phyloP scores from a whole-genome alignment of 2,888 invertebrate species.

The Morpho deidamia region DNA sequence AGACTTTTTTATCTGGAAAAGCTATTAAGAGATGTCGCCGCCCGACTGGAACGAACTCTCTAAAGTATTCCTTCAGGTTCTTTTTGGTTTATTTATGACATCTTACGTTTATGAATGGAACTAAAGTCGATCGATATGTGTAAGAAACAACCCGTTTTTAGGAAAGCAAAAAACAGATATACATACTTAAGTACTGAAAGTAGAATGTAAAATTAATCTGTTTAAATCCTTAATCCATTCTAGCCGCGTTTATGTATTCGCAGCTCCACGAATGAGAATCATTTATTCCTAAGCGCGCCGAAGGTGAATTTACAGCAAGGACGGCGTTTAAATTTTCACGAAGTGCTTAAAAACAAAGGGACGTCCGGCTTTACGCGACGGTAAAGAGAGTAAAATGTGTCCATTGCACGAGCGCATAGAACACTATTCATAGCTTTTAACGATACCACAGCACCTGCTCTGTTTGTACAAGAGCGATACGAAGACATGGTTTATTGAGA shows the following conservation, averaged over 20 bases:
- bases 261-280: background rate
- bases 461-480: conserved; percentile 8
- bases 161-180: no score
- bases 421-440: conserved; percentile 40
- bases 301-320: conserved; percentile 53
- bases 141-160: no score
- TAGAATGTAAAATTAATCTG: no score
- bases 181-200: no score
- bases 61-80: no score
- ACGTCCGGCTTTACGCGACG: conserved; percentile 54
- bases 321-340: conserved; percentile 67
- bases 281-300: conserved; percentile 6
- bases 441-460: conserved; percentile 47
- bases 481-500: background rate
- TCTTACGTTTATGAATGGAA: no score
- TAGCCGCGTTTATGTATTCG: background rate
- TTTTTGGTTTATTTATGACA: no score
- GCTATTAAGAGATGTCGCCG: no score
- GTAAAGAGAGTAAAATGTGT: conserved; percentile 69
- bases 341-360: conserved; percentile 57
- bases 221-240: no score
- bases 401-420: conserved; percentile 51
- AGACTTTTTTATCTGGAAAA: no score
- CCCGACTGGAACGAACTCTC: no score
- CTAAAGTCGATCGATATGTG: no score